phyloP scores from a whole-genome alignment of 2,797 vertebrate species.

The Botia kubotai region DNA sequence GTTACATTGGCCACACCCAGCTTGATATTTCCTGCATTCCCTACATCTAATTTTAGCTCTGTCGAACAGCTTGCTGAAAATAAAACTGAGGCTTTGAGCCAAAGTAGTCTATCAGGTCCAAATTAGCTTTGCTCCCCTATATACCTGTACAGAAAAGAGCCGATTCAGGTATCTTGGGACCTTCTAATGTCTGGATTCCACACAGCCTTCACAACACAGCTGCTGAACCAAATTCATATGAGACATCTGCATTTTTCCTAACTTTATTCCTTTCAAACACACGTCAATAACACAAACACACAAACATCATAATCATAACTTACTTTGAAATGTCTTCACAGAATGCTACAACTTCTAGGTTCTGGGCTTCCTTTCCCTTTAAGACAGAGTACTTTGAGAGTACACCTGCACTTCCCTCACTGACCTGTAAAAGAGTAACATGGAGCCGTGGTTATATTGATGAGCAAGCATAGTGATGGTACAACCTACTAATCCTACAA shows the following conservation, averaged over 20 bases:
- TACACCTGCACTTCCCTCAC: conserved; percentile 80
- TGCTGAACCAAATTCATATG: not conserved
- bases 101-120: not conserved
- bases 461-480: not conserved
- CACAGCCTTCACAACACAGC: not conserved
- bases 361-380: conserved; percentile 84
- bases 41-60: not conserved
- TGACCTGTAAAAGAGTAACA: conserved; percentile 75
- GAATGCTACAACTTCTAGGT: conserved; percentile 90
- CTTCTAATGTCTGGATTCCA: not conserved
- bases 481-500: too few species aligned
- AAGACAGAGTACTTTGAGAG: conserved; percentile 78
- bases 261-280: conserved; percentile 1
- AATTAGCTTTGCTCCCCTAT: not conserved
- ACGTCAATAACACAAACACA: not conserved
- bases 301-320: conserved; percentile 63
- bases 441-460: conserved; percentile 28
- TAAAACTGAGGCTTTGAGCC: not conserved
- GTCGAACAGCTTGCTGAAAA: not conserved
- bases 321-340: conserved; percentile 89
- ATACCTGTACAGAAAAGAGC: not conserved
- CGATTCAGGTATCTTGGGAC: not conserved
- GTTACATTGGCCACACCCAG: not conserved
- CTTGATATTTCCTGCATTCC: not conserved
- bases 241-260: not conserved